Evolutionary conservation across 2,113 vertebrate species (phyloP), one percentile per base, ranked within the genome.

Genomic region (Actenoides hombroni): DNA sequence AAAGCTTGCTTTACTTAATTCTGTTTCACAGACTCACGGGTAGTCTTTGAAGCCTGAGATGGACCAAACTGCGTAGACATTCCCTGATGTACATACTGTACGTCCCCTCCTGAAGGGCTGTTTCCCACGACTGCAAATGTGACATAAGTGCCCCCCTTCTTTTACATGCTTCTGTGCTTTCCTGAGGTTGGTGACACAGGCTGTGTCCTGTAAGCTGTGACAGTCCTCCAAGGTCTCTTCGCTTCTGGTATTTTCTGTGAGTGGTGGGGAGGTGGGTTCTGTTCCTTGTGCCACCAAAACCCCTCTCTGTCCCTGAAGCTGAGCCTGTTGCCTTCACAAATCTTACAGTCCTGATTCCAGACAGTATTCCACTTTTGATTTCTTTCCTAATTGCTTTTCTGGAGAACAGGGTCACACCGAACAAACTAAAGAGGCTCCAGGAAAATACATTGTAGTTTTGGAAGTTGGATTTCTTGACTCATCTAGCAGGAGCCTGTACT

Each of bases 401-500:
- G 92, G 88, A 49, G 79, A 88, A 73, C 76, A 89, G 48, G 64
- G 94, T 97, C 75, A 91, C 54, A 56, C 26, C 69, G 86, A 77
- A 57, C 75, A 74, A 87, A 83, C 59, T 86, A 42, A 28, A 49
- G 85, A 92, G 83, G 94, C 97, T 97, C 82, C 78, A 94, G 94
- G 94, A 37, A 95, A n/a, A 51, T 65, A 75, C 74, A 67, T 9
- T 60, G 31, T 74, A 76, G 67, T 86, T 96, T 88, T 93, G 91
- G 86, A 91, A 61, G 67, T 49, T 95, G 49, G 79, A 35, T 89
- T 95, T 93, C 95, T 94, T 96, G 94, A 83, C 82, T 95, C 11
- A 3, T 82, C 37, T 82, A 79, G 61, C 53, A 86, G 67, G 61
- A 92, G 74, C 39, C 8, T 71, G 88, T 68, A 65, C 94, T 71